These are phyloP conservation scores for Drosophila cognata DNA, from an alignment of 2,888 invertebrate species.

Conservation along the genomic window DNA sequence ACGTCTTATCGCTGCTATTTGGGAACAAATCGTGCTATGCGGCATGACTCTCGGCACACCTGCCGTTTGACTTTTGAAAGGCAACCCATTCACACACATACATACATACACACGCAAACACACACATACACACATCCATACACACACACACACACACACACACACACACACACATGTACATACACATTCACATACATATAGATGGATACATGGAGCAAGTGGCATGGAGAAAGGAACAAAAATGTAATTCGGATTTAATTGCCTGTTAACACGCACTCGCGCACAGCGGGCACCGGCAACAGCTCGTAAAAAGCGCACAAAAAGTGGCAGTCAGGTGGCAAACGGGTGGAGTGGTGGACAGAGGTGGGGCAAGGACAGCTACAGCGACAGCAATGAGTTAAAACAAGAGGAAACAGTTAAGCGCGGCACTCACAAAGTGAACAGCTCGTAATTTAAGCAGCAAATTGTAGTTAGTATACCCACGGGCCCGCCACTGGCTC, in stretches of 20 bases:
- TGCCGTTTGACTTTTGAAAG: slow-evolving; percentile 66
- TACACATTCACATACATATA: slow-evolving; percentile 1
- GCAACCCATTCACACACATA: slow-evolving; percentile 35
- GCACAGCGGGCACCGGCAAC: slow-evolving; percentile 73
- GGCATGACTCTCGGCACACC: slow-evolving; percentile 70
- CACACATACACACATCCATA: slow-evolving; percentile 8
- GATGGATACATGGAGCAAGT: slow-evolving; percentile 42
- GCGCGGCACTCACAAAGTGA: slow-evolving; percentile 74
- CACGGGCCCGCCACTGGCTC: slow-evolving; percentile 19
- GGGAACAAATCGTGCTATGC: slow-evolving; percentile 62
- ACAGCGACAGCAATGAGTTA: slow-evolving; percentile 58
- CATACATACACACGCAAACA: slow-evolving; percentile 9
- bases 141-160: slow-evolving; percentile 3
- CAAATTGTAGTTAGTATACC: slow-evolving; percentile 51
- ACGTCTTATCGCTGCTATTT: slow-evolving; percentile 63
- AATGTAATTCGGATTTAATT: slow-evolving; percentile 81
- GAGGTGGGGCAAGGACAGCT: slow-evolving; percentile 16
- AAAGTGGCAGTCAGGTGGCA: slow-evolving; percentile 40
- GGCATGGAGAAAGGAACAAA: slow-evolving; percentile 69
- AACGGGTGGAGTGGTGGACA: slow-evolving; percentile 8
- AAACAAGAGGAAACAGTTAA: slow-evolving; percentile 69
- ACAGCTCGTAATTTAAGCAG: slow-evolving; percentile 76
- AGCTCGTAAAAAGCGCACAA: slow-evolving; percentile 72
- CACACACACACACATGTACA: background rate
- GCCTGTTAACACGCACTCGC: slow-evolving; percentile 82